phyloP scores from a whole-genome alignment of 2,888 invertebrate species.

The Seira ritae region DNA sequence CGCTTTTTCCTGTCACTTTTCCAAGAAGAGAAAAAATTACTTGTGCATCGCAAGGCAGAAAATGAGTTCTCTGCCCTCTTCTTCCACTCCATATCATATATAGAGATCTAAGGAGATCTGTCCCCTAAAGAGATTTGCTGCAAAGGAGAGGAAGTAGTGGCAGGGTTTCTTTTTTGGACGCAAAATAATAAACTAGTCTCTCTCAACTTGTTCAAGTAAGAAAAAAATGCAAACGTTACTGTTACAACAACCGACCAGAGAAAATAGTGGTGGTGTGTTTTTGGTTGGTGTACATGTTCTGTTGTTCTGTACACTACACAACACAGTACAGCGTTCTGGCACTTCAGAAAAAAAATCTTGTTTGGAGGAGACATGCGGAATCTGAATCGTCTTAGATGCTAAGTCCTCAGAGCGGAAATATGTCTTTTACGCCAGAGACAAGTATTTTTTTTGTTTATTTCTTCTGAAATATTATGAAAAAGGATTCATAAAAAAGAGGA shows the following conservation, averaged over 20 bases:
- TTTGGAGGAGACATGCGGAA: constrained; percentile 10
- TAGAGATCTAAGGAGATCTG: not conserved
- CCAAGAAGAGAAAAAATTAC: constrained; percentile 47
- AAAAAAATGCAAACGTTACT: not conserved
- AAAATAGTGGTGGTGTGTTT: not conserved
- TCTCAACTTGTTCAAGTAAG: not conserved
- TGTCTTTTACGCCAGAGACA: constrained; percentile 6
- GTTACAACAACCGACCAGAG: not conserved
- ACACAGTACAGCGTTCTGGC: not conserved
- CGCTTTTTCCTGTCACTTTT: constrained; percentile 56
- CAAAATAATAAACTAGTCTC: constrained; percentile 4
- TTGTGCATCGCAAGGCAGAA: constrained; percentile 28
- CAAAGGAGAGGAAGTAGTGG: not conserved
- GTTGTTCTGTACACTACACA: no score
- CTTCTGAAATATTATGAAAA: not conserved
- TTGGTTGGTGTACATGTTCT: no score
- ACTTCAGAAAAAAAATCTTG: not conserved
- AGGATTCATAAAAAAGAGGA: no score
- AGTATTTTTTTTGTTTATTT: constrained; percentile 8
- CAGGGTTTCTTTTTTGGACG: not conserved
- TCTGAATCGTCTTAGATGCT: not conserved
- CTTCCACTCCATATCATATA: constrained; percentile 75
- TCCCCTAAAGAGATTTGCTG: not conserved
- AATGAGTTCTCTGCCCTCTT: constrained; percentile 60
- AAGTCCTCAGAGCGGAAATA: not conserved